Base-by-base conservation (phyloP, 2,113 vertebrate species). In the Heterochromis multidens region DNA sequence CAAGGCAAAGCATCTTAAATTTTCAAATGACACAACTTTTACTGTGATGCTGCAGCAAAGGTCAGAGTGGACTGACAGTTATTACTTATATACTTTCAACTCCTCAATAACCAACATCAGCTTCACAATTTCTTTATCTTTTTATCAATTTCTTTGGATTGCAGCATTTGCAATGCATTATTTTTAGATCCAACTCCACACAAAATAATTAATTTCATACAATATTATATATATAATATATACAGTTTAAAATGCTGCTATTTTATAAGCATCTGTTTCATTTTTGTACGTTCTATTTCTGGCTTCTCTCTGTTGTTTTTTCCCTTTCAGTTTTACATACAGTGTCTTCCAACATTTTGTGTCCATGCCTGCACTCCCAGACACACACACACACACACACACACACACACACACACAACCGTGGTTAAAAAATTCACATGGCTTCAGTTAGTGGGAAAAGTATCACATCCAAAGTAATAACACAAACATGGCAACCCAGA, bases 361-460 rank as follows among this genome's bases (percentile, higher is more conserved):
- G n/a, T 86, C 31, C 54, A 54, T 56, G 70, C 63, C 60, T 80
- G 81, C 31, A 59, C 25, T 25, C 43, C 29, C 25, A 74, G 43
- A 74, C 70, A 57, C 54, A 74, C 67, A 83, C 82, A 72, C 80
- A 74, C 46, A 52, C 82, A 60, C 61, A 79, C 23, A 62, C 74
- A 63, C 52, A 88, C 79, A 84, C n/a, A 29, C 40, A 82, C 10
- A 76, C 17, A 79, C 79, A 76, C 21, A 60, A 72, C 76, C 76
- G 86, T 83, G 87, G 88, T 89, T 79, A 72, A 80, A 80, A 59
- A 85, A 80, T 87, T 84, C 94, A 94, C 90, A 92, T 93, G 94
- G 92, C 89, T 92, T 83, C 25, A 82, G 87, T 94, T 93, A 90
- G 93, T 91, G 87, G 90, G 90, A 89, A 94, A 92, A 93, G 81